These are phyloP conservation scores for Dicrurus megarhynchus DNA, from an alignment of 2,113 vertebrate genomes.

Conservation along the genomic window DNA sequence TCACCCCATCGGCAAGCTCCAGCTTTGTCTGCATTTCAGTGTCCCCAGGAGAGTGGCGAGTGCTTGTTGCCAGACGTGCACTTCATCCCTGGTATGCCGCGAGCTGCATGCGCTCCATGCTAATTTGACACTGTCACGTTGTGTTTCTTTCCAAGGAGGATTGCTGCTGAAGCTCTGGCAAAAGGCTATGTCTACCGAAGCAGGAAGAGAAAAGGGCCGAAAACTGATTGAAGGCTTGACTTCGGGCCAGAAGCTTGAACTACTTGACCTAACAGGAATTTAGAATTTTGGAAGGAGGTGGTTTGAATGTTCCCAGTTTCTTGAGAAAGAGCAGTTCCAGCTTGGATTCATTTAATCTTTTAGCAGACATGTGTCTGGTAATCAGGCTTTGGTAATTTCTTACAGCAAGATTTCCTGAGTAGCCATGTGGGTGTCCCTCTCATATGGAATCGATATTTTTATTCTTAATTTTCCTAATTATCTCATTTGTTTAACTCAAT, in stretches of 20 bases:
- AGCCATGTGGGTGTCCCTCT: neutral
- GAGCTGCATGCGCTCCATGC: neutral
- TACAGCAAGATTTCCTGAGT: neutral
- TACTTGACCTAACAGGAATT: neutral
- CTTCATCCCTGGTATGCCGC: accelerated
- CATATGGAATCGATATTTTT: neutral
- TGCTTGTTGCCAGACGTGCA: accelerated
- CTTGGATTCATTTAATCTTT: neutral
- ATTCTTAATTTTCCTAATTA: conserved; percentile 12
- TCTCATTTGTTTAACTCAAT: neutral
- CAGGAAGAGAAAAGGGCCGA: conserved; percentile 29
- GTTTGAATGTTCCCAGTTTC: neutral
- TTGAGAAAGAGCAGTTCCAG: neutral
- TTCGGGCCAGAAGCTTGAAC: neutral
- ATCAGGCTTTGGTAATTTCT: neutral
- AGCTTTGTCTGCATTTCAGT: neutral
- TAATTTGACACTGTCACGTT: neutral
- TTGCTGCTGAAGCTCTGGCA: conserved; percentile 45
- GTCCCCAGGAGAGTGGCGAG: neutral
- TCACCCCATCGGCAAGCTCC: neutral
- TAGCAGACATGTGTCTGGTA: neutral
- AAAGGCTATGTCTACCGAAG: conserved; percentile 61
- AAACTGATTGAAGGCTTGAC: neutral
- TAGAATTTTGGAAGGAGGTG: neutral
- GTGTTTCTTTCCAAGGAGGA: conserved; percentile 48